Percentiles rank a stretch among this genome's conserved stretches.
Conservation (phyloP, 2,113 vertebrate species). For the Athene noctua region DNA sequence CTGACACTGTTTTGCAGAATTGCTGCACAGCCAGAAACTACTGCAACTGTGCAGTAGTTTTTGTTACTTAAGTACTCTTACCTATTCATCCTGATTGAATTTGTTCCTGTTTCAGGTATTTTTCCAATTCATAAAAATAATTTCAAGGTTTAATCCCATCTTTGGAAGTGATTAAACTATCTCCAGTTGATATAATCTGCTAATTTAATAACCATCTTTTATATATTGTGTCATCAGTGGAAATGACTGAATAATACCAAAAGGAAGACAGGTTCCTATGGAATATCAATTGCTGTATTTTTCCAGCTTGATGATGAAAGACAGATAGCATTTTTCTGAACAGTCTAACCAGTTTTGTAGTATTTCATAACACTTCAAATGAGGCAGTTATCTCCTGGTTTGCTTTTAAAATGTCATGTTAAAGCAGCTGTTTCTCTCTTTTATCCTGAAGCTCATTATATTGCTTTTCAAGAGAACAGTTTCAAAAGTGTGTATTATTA, state of each 20-base stretch:
- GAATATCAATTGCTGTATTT: not conserved
- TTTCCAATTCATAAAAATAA: not conserved
- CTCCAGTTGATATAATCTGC: not conserved
- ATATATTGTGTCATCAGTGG: not conserved
- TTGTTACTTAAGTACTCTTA: not conserved
- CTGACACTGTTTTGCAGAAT: not conserved
- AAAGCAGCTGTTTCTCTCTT: not conserved
- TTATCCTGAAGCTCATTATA: not conserved
- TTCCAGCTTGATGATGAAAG: not conserved
- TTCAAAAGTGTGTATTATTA: not conserved
- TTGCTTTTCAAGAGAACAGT: not conserved
- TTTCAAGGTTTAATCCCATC: not conserved
- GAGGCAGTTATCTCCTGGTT: not conserved
- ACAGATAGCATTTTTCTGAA: not conserved
- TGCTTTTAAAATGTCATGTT: not conserved
- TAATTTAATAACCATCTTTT: not conserved
- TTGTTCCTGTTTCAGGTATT: not conserved
- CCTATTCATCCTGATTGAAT: not conserved
- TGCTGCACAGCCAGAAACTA: not conserved
- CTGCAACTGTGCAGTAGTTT: not conserved
- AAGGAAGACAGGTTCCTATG: not conserved
- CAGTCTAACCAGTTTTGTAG: not conserved
- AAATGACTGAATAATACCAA: not conserved
- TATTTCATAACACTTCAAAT: not conserved
- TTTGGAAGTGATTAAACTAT: not conserved